A percentile compares a stretch with the other conserved stretches of the same genome.
These are phyloP conservation scores for Haemorhous mexicanus DNA, from an alignment of 2,113 vertebrate genomes.

Conservation along the genomic window DNA sequence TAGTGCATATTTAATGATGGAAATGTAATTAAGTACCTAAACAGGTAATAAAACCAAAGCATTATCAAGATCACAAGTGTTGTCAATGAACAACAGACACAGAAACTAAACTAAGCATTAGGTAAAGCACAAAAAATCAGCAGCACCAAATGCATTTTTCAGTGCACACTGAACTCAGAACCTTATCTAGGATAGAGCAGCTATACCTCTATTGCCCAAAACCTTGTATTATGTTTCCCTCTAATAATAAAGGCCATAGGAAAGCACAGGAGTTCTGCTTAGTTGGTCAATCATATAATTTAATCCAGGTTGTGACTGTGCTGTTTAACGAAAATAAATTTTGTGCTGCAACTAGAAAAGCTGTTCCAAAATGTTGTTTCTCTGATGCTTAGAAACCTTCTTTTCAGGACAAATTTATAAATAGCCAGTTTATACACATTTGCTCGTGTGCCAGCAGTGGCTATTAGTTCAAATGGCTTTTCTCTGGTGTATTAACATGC, in stretches of 20 bases:
- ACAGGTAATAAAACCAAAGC: not conserved
- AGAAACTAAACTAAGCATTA: not conserved
- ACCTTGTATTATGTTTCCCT: not conserved
- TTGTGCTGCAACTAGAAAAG: not conserved
- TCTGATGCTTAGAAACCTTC: not conserved
- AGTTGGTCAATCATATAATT: not conserved
- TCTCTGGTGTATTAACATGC: not conserved
- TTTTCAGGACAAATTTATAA: constrained; percentile 4
- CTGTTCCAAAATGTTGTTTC: not conserved
- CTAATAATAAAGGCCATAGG: not conserved
- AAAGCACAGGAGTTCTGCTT: not conserved
- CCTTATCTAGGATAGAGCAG: not conserved
- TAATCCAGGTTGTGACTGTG: not conserved
- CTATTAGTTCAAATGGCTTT: not conserved
- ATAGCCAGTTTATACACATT: not conserved
- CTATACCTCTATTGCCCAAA: not conserved
- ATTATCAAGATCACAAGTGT: not conserved
- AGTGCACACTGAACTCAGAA: not conserved
- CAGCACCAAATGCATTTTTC: not conserved
- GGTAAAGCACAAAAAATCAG: not conserved
- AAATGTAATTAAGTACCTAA: not conserved
- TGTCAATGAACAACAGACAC: not conserved
- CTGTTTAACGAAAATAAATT: not conserved
- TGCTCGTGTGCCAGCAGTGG: not conserved
- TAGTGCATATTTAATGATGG: not conserved